A percentile compares a stretch with the other conserved stretches of the same genome.
Conservation (phyloP, 2,797 vertebrate genomes). For the Psittacula echo region DNA sequence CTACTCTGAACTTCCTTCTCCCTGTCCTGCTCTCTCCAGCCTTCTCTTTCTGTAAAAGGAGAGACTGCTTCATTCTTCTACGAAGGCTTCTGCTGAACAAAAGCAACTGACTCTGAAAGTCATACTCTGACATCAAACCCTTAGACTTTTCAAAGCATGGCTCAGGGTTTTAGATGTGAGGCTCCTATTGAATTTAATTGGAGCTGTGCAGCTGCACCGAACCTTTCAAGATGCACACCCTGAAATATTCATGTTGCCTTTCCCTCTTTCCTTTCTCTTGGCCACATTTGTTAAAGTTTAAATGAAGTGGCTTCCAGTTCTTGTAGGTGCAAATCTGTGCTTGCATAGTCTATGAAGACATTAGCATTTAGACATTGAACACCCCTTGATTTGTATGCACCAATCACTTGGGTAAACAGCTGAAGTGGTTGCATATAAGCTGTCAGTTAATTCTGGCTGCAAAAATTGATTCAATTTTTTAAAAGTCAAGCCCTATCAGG, state of each 20-base stretch:
- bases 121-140: not conserved
- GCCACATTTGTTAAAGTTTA: slow-evolving; percentile 36
- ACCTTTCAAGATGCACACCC: not conserved
- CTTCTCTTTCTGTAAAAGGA: not conserved
- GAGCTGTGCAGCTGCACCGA: slow-evolving; percentile 13
- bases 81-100: slow-evolving; percentile 14
- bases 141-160: not conserved
- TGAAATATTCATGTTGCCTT: slow-evolving; percentile 42
- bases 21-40: not conserved
- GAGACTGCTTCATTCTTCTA: not conserved
- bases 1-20: not conserved
- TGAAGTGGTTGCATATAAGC: slow-evolving; percentile 15
- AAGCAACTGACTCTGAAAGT: slow-evolving; percentile 31
- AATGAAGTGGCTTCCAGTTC: slow-evolving; percentile 24
- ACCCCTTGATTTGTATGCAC: slow-evolving; percentile 44
- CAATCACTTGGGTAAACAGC: slow-evolving; percentile 29
- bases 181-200: slow-evolving; percentile 29
- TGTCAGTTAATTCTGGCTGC: slow-evolving; percentile 49
- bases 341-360: slow-evolving; percentile 35
- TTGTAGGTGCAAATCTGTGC: slow-evolving; percentile 44
- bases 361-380: slow-evolving; percentile 51
- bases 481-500: not conserved
- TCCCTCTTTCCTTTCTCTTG: slow-evolving; percentile 10
- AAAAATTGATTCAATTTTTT: not conserved
- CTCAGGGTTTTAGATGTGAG: slow-evolving; percentile 18